Conservation (phyloP, 92 coral and sea anemone genomes). For the Pocillopora grandis region DNA sequence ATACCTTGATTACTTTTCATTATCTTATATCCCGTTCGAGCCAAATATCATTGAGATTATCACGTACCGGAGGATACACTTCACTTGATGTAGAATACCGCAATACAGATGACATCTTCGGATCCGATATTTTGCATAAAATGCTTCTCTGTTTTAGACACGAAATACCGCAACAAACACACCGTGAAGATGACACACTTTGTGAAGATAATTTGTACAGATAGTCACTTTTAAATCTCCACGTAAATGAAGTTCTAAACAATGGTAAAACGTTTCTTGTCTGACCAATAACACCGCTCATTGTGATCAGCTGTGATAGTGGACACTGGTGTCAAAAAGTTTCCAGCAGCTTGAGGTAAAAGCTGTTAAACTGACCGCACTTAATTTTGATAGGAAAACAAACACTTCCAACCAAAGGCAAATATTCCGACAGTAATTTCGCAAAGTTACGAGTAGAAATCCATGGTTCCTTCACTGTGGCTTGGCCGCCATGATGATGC, state of each 20-base stretch:
- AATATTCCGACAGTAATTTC: neutral
- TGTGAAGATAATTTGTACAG: neutral
- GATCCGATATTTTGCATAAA: neutral
- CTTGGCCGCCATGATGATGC: slow-evolving; percentile 27
- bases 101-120: neutral
- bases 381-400: no score
- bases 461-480: neutral
- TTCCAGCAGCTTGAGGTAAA: neutral
- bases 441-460: neutral
- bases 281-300: slow-evolving; percentile 3
- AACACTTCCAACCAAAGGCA: neutral
- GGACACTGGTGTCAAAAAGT: neutral
- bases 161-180: neutral
- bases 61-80: neutral
- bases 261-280: slow-evolving; percentile 3
- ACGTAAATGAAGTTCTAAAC: slow-evolving; percentile 2
- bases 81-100: neutral
- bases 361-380: neutral
- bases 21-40: no score
- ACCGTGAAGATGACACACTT: neutral
- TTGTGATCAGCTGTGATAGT: neutral
- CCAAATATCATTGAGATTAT: no score
- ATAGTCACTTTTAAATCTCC: neutral
- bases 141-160: neutral
- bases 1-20: no score